These are phyloP conservation scores for Dasyornis broadbenti DNA, from an alignment of 2,113 vertebrate genomes.

Conservation along the genomic window DNA sequence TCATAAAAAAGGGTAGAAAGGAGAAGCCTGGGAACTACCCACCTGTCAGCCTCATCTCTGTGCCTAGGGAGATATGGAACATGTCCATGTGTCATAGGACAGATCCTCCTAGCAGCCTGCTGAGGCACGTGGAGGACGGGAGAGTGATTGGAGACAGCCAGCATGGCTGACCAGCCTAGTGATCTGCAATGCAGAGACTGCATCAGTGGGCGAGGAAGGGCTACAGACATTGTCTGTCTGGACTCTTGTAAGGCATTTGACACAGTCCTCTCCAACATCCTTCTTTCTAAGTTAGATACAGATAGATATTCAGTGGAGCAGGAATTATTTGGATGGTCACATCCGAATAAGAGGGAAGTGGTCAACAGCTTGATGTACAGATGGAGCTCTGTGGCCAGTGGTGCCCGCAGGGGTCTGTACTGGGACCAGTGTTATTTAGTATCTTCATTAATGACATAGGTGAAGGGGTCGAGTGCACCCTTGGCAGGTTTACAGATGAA, in stretches of 20 bases:
- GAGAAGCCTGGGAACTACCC: not conserved
- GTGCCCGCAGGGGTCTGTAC: not conserved
- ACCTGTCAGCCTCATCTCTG: not conserved
- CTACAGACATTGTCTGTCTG: not conserved
- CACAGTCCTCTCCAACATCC: not conserved
- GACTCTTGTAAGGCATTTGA: not conserved
- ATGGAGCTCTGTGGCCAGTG: not conserved
- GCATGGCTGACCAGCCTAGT: no score
- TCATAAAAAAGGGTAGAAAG: not conserved
- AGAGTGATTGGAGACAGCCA: not conserved
- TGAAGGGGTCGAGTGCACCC: not conserved
- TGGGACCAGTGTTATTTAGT: not conserved
- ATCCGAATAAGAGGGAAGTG: not conserved
- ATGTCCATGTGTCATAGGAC: no score
- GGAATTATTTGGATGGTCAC: not conserved
- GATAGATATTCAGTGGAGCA: not conserved
- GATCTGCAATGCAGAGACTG: not conserved
- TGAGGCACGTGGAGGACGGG: no score
- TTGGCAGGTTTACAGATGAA: not conserved
- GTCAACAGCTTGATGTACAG: not conserved
- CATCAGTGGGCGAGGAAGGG: not conserved
- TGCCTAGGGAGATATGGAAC: not conserved
- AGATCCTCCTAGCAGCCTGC: not conserved
- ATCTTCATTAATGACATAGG: not conserved
- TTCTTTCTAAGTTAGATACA: not conserved